Percentiles rank a stretch among this genome's conserved stretches.
These are phyloP conservation scores for Fulmarus glacialis DNA, from an alignment of 2,113 vertebrate species.

Conservation along the genomic window DNA sequence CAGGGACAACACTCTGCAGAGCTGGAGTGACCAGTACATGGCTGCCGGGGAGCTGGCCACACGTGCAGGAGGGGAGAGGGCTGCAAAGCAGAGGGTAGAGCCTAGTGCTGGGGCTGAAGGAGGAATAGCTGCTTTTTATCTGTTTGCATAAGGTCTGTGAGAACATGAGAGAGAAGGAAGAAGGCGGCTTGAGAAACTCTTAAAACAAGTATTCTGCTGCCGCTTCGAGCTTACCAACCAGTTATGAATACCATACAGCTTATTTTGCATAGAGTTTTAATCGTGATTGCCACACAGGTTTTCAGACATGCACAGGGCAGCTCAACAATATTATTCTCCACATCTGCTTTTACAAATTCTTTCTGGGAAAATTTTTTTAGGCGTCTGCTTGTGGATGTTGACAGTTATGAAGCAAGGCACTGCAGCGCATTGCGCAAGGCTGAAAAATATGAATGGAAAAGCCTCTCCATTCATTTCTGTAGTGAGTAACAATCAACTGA, in stretches of 20 bases:
- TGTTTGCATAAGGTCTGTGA: neutral
- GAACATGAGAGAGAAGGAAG: neutral
- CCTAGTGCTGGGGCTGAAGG: neutral
- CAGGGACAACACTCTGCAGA: neutral
- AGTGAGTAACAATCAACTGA: neutral
- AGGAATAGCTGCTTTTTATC: neutral
- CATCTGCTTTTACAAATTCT: neutral
- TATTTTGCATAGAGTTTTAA: conserved; percentile 13
- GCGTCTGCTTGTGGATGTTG: neutral
- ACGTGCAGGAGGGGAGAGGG: neutral
- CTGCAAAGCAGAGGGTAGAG: neutral
- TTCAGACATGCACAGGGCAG: neutral
- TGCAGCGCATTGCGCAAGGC: neutral
- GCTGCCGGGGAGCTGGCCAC: neutral
- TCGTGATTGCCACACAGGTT: neutral
- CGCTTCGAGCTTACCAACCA: neutral
- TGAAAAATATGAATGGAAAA: neutral
- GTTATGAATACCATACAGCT: neutral
- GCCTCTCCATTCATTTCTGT: neutral
- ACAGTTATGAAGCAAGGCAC: neutral
- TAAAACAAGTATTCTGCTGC: neutral
- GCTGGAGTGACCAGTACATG: neutral
- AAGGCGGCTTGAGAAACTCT: neutral
- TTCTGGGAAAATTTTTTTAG: neutral
- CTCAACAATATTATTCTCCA: neutral